These are phyloP conservation scores for Melanocharis versteri DNA, from an alignment of 2,113 vertebrate species.

Conservation along the genomic window DNA sequence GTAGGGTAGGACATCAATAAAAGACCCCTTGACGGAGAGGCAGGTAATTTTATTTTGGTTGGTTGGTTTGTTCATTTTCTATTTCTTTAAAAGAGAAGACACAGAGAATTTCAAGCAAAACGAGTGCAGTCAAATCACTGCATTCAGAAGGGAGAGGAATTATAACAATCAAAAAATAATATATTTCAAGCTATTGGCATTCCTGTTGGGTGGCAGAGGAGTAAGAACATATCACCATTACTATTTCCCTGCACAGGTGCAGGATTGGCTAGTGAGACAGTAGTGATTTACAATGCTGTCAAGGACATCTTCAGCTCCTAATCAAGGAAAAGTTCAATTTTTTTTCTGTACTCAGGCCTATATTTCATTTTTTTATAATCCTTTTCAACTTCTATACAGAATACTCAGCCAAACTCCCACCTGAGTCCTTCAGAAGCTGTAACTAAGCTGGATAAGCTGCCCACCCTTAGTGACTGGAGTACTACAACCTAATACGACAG, in stretches of 20 bases:
- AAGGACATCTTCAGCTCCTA: constrained; percentile 29
- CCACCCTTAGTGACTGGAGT: not conserved
- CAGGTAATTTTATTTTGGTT: not conserved
- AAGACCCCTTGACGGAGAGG: not conserved
- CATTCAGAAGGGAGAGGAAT: not conserved
- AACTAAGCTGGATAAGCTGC: not conserved
- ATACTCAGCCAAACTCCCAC: not conserved
- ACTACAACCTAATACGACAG: not conserved
- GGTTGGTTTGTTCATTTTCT: not conserved
- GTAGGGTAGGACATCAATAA: not conserved
- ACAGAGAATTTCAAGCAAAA: not conserved
- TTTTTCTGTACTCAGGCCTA: not conserved
- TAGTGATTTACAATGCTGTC: not conserved
- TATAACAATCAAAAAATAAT: not conserved
- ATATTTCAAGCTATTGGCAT: not conserved
- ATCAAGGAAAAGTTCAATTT: constrained; percentile 12
- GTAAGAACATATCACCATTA: not conserved
- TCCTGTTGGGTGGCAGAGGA: not conserved
- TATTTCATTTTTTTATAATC: constrained; percentile 44
- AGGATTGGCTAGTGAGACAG: not conserved
- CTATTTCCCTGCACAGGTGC: not conserved
- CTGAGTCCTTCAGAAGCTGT: not conserved
- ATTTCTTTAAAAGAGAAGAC: not conserved
- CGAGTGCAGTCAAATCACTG: not conserved
- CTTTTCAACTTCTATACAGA: not conserved